phyloP scores from a whole-genome alignment of 1,140 invertebrate genomes.

The Octopus bimaculoides region DNA sequence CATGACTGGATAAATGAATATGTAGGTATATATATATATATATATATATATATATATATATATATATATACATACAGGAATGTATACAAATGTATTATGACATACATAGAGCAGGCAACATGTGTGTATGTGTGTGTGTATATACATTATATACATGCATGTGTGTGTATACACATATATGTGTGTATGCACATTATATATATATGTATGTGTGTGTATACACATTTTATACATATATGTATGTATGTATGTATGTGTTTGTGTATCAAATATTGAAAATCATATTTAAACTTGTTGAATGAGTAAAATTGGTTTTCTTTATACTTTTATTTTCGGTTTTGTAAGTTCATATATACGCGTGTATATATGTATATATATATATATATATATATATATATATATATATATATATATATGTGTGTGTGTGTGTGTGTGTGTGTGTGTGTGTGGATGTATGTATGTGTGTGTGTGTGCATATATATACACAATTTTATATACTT shows the following conservation, averaged over 20 bases:
- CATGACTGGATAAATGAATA: not conserved
- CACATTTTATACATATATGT: not conserved
- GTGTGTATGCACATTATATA: not conserved
- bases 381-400: constrained; percentile 45
- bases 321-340: constrained; percentile 93
- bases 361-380: constrained; percentile 80
- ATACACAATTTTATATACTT: too few relatives aligned
- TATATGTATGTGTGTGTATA: not conserved
- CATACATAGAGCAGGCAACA: not conserved
- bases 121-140: not conserved
- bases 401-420: not conserved
- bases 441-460: not conserved
- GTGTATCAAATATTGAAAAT: too few relatives aligned
- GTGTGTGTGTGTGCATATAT: not conserved
- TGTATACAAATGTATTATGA: not conserved
- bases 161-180: not conserved
- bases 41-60: not conserved
- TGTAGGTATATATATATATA: not conserved
- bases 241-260: not conserved
- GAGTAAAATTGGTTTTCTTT: constrained; percentile 56
- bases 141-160: not conserved
- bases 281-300: constrained; percentile 6
- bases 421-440: not conserved
- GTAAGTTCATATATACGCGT: constrained; percentile 91
- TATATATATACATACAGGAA: not conserved